phyloP scores from a whole-genome alignment of 2,797 vertebrate species.

The Xenops minutus region DNA sequence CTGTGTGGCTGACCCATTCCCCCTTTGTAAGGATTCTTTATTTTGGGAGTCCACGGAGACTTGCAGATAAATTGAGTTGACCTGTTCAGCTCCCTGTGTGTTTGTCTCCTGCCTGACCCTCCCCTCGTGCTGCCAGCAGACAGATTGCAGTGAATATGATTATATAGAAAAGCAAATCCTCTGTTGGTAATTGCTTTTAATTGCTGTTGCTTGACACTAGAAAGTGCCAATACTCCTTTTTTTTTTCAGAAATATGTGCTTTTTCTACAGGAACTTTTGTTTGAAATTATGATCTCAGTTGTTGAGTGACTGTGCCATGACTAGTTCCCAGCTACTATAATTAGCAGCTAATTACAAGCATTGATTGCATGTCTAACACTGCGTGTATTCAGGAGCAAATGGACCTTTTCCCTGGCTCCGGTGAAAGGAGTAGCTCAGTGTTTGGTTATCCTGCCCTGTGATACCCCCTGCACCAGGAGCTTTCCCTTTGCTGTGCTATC shows the following conservation, averaged over 20 bases:
- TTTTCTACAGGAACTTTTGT: neutral
- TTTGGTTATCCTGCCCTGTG: neutral
- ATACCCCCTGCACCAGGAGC: neutral
- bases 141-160: neutral
- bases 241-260: neutral
- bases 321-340: neutral
- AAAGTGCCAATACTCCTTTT: neutral
- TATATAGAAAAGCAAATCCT: neutral
- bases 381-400: neutral
- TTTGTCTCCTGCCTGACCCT: slow-evolving; percentile 18
- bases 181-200: slow-evolving; percentile 27
- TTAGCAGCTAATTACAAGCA: neutral
- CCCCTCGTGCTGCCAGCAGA: neutral
- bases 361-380: neutral
- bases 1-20: neutral
- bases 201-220: neutral
- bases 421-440: neutral
- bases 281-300: neutral
- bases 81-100: neutral
- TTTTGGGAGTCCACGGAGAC: slow-evolving; percentile 7
- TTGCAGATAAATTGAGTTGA: slow-evolving; percentile 47
- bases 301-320: neutral
- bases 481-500: neutral
- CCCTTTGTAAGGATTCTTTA: neutral
- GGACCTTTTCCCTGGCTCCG: neutral